These are phyloP conservation scores for Hetaerina titia DNA, from an alignment of 2,888 invertebrate genomes.

Conservation along the genomic window DNA sequence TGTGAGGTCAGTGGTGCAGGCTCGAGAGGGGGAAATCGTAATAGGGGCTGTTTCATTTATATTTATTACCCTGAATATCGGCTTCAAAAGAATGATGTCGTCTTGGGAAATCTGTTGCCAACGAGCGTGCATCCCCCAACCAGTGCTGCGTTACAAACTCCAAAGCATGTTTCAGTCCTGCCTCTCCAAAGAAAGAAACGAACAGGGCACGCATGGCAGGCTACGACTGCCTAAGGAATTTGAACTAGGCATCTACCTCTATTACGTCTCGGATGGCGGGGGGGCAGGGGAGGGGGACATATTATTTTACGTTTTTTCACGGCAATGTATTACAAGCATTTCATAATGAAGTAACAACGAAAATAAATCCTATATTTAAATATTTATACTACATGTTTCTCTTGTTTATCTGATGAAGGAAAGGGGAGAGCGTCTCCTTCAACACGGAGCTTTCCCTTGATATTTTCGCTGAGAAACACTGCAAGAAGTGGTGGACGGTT, in stretches of 20 bases:
- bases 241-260: neutral
- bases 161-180: neutral
- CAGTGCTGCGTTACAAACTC: neutral
- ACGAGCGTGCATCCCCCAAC: too few species aligned
- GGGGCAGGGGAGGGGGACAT: too few species aligned
- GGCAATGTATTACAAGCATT: neutral
- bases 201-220: neutral
- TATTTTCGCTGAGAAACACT: neutral
- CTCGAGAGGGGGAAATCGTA: neutral
- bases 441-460: neutral
- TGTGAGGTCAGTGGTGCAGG: neutral
- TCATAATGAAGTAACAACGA: neutral
- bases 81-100: neutral
- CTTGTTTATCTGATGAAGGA: neutral
- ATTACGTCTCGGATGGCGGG: neutral
- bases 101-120: neutral
- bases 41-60: neutral
- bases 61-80: neutral
- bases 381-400: neutral
- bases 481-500: neutral
- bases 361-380: neutral
- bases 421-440: neutral
- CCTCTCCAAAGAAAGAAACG: neutral
- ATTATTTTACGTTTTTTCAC: neutral
- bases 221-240: neutral